phyloP scores from a whole-genome alignment of 2,113 vertebrate species.

The Saimiri boliviensis region DNA sequence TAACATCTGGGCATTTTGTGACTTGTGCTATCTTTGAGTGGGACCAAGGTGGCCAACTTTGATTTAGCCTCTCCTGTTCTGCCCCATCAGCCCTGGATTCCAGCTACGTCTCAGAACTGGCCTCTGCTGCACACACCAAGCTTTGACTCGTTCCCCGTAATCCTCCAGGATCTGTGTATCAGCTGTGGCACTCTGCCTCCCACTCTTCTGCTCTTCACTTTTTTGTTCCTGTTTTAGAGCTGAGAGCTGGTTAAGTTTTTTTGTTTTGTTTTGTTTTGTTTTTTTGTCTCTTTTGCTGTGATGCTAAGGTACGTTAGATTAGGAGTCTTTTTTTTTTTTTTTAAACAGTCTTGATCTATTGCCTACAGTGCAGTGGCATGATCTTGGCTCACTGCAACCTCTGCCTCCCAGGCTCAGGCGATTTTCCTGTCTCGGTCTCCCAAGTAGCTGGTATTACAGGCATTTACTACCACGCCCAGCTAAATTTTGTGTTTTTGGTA shows the following conservation, averaged over 20 bases:
- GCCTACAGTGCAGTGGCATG: too few species aligned
- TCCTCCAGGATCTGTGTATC: neutral
- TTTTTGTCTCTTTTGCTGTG: too few species aligned
- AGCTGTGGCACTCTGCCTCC: too few species aligned
- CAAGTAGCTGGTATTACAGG: too few species aligned
- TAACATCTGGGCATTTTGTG: neutral
- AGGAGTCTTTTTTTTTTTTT: neutral
- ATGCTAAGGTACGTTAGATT: neutral
- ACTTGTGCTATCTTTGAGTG: neutral
- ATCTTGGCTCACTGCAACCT: too few species aligned
- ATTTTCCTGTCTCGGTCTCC: too few species aligned
- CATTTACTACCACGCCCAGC: too few species aligned
- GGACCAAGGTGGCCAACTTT: neutral
- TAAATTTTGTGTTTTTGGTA: too few species aligned
- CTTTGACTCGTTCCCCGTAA: neutral
- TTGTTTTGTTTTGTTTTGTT: too few species aligned
- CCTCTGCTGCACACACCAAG: neutral
- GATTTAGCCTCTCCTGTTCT: neutral
- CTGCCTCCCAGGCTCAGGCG: too few species aligned
- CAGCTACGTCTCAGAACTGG: neutral
- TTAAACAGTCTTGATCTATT: too few species aligned
- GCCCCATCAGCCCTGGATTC: neutral
- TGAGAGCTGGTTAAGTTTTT: neutral
- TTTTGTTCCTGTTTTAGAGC: neutral
- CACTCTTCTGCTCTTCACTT: neutral